Evolutionary conservation across 2,113 vertebrate species (phyloP), one percentile per base, ranked within the genome.

Genomic region (Aythya baeri): DNA sequence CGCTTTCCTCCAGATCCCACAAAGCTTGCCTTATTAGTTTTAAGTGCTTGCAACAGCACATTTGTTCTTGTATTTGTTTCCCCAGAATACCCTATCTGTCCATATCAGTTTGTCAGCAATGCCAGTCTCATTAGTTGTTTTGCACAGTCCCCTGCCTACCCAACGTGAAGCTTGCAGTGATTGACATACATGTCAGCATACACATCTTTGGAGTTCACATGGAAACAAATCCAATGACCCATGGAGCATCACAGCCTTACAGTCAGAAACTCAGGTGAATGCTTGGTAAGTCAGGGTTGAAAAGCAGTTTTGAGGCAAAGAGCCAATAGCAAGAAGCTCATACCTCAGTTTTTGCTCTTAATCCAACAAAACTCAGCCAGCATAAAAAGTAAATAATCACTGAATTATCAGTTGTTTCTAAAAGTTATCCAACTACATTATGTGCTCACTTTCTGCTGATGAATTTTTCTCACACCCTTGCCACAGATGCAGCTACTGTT

Each of bases 221-320:
- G 46, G 36, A 62, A 95, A 77, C 16, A 95, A 89, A 83, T 0
- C 17, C 7, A 43, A 5, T 8, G 63, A 59, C 58, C 63, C 41
- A 27, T 1, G 9, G 54, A 80, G 20, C 0, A 0, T 38, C 2
- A 1, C 81, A 55, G 46, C 34, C 34, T 57, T 0, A 21, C 0
- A 21, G 21, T 5, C 6, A 72, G 46, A 84, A 31, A 59, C 55
- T 61, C 34, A 58, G 52, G 43, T 61, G 46, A 61, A 25, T 36
- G n/a, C 4, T 61, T 20, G 25, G 20, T 68, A 89, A 83, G 18
- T 83, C 46, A 79, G 73, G 61, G 29, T 85, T 71, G 62, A 94
- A 91, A 94, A 83, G 63, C 7, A 5, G 43, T 27, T 93, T 73
- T 43, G 49, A 84, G 62, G 66, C 13, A 31, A 58, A 75, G 31